Evolutionary conservation across 2,797 vertebrate species (phyloP).

Genomic region (Gouania willdenowi): DNA sequence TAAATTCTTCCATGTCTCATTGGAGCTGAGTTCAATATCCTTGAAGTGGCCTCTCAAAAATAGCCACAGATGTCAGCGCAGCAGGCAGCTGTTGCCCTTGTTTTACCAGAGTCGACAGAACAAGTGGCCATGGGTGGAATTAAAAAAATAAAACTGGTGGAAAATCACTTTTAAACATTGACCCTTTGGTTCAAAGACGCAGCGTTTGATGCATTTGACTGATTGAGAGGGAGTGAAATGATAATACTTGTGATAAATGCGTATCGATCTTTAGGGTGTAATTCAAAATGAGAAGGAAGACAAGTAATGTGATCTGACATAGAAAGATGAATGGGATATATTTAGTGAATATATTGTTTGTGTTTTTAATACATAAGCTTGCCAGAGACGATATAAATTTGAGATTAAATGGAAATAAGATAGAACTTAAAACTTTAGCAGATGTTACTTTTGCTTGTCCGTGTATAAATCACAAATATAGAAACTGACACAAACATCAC

Average conservation of each 20-base stretch:
- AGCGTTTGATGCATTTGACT: constrained; percentile 11
- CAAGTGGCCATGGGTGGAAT: constrained; percentile 1
- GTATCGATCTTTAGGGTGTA: constrained; percentile 25
- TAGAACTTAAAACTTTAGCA: too few species aligned
- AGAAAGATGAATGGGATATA: too few species aligned
- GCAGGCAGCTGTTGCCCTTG: too few species aligned
- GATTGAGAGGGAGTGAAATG: constrained; percentile 30
- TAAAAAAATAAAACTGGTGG: constrained; percentile 13
- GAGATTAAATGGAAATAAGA: too few species aligned
- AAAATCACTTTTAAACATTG: constrained; percentile 19
- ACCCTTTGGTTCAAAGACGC: constrained; percentile 25
- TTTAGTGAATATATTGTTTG: too few species aligned
- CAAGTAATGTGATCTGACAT: too few species aligned
- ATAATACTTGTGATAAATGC: constrained; percentile 20
- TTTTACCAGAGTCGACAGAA: constrained; percentile 23
- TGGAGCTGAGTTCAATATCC: constrained; percentile 32
- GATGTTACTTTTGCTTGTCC: too few species aligned
- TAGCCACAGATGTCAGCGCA: constrained; percentile 24
- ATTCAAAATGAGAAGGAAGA: background rate
- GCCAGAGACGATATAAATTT: too few species aligned
- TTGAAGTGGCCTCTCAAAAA: constrained; percentile 37
- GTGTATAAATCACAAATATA: background rate
- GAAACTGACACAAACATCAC: background rate
- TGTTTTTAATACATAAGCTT: too few species aligned
- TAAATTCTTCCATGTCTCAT: constrained; percentile 19